These are phyloP conservation scores for Steatornis caripensis DNA, from an alignment of 2,113 vertebrate species.

Conservation along the genomic window DNA sequence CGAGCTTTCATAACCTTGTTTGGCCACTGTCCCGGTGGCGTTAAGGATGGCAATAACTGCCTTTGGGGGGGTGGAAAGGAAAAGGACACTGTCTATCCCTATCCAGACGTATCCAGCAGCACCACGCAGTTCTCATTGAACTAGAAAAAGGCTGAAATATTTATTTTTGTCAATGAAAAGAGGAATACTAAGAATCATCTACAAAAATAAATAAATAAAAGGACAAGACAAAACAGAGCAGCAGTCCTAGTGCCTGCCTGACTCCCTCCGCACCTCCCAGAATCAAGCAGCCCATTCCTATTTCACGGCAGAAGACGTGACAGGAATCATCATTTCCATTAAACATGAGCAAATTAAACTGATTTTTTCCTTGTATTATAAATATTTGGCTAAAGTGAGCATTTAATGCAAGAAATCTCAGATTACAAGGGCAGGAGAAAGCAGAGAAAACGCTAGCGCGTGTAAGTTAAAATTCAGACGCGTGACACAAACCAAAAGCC, in stretches of 20 bases:
- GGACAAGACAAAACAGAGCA: neutral
- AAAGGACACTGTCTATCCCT: neutral
- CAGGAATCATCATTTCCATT: neutral
- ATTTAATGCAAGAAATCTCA: neutral
- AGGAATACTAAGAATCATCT: neutral
- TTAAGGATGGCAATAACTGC: too few relatives aligned
- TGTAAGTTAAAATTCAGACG: neutral
- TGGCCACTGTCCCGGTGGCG: too few relatives aligned
- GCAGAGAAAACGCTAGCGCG: neutral
- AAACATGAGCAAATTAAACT: neutral
- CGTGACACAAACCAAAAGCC: neutral
- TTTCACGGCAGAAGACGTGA: neutral
- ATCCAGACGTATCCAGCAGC: neutral
- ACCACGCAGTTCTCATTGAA: neutral
- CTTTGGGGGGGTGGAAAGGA: too few relatives aligned
- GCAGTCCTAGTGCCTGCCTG: neutral
- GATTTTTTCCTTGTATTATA: neutral
- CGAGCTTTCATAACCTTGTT: too few relatives aligned
- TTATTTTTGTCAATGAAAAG: neutral
- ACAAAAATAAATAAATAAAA: neutral
- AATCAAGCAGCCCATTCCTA: neutral
- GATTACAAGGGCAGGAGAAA: neutral
- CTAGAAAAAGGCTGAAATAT: neutral
- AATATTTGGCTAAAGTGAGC: neutral
- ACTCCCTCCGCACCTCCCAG: neutral